Evolutionary conservation across 2,888 invertebrate genomes (phyloP).

Genomic region (Hofmannophila pseudospretella): DNA sequence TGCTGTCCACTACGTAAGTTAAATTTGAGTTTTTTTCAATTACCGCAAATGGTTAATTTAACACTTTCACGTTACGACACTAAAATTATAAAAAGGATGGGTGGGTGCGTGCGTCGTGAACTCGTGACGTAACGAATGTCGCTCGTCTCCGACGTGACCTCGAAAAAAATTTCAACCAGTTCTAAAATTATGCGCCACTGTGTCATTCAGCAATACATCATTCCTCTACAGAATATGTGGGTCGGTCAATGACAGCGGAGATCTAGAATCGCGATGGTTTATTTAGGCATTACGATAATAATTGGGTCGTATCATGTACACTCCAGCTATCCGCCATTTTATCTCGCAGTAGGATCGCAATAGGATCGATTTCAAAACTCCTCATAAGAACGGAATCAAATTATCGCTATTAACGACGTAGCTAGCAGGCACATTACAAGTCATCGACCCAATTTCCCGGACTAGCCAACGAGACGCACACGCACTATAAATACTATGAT

Average conservation of each 20-base stretch:
- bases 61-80: conserved; percentile 15
- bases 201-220: conserved; percentile 56
- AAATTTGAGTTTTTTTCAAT: too few relatives aligned
- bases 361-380: not conserved
- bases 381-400: not conserved
- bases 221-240: conserved; percentile 52
- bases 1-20: too few relatives aligned
- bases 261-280: conserved; percentile 34
- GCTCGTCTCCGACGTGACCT: conserved; percentile 48
- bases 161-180: conserved; percentile 48
- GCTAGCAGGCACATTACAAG: conserved; percentile 27
- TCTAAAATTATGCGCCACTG: conserved; percentile 56
- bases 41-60: too few relatives aligned
- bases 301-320: conserved; percentile 23
- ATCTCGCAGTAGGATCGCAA: not conserved
- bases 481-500: conserved; percentile 58
- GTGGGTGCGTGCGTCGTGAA: conserved; percentile 34
- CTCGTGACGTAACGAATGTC: conserved; percentile 44
- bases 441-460: conserved; percentile 61
- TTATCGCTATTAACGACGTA: conserved; percentile 12
- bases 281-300: conserved; percentile 26
- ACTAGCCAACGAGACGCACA: conserved; percentile 51
- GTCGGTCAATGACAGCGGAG: conserved; percentile 62
- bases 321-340: conserved; percentile 9
- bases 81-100: conserved; percentile 22